Percentiles rank a stretch among this genome's conserved stretches.
Conservation (phyloP, 2,113 vertebrate species). For the Corythornis madagascariensis region DNA sequence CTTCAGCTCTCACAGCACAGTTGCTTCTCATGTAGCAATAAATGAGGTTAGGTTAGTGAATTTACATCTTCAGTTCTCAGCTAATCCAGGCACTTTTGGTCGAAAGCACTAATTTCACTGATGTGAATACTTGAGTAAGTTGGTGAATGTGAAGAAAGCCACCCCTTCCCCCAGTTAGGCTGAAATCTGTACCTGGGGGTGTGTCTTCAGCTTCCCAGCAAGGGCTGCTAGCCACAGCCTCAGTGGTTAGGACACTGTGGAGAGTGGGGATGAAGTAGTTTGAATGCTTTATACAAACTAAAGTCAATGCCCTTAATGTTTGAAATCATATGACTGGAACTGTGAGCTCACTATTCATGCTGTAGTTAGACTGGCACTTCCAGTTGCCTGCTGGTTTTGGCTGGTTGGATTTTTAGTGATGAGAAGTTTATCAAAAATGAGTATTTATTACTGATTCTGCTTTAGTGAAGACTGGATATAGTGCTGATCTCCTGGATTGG, state of each 20-base stretch:
- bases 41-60: neutral
- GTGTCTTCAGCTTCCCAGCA: neutral
- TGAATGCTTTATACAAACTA: neutral
- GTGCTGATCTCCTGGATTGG: neutral
- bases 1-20: neutral
- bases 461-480: neutral
- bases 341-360: neutral
- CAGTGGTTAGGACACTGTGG: neutral
- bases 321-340: constrained; percentile 40
- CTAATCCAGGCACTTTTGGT: neutral
- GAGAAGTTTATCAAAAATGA: neutral
- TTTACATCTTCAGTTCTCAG: neutral
- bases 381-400: too few relatives aligned
- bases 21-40: neutral
- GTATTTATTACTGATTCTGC: neutral
- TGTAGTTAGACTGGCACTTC: neutral
- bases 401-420: neutral
- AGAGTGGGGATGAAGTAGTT: neutral
- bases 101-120: neutral
- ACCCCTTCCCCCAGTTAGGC: neutral
- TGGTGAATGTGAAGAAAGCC: neutral
- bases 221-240: neutral
- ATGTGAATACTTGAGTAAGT: neutral
- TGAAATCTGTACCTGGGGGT: neutral
- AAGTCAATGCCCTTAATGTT: neutral